Base-by-base conservation (phyloP, 2,888 invertebrate species). In the Ichneumoninae sp. region DNA sequence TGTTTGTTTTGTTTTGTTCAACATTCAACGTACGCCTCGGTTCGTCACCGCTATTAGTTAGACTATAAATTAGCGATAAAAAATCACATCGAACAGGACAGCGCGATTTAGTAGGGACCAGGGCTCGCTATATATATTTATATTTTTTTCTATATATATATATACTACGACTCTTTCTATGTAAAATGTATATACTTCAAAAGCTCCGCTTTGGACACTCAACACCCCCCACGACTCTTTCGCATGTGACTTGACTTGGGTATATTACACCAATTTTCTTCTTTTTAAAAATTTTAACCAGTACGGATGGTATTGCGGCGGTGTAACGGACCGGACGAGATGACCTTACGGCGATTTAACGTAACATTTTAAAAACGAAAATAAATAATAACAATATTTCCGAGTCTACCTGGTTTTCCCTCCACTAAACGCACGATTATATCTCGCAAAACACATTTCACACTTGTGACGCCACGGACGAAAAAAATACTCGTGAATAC, bases 31-130 rank as follows among this genome's bases (percentile, higher is more conserved):
- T 88, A 88, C 87, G 87, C 83, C 73, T 86, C 71, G 75, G 83
- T 84, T 81, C 60, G 77, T 84, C 85, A 83, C 71, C 44, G 81
- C 77, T 85, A 86, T 83, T 83, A 81, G 83, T 85, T 88, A 88
- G 81, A 89, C 86, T 88, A 88, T 88, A 88, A 88, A 89, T 89
- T 88, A 88, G 88, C 90, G 79, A 90, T 89, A 90, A 90, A 90
- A 89, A 89, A 90, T 89, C 89, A 90, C 90, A 90, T 89, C 88
- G 87, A 90, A 88, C 87, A 88, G 88, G 89, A 89, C 88, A 89
- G 85, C 88, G 85, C 83, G 85, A 86, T 84, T 83, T 86, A 87
- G 78, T 81, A 87, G 75, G 81, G 85, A 81, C 66, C 84, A 76
- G 74, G 83, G 79, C 75, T 86, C 74, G 33, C 83, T 84, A 83